phyloP scores from a whole-genome alignment of 1,140 invertebrate genomes.

The Magallana angulata region DNA sequence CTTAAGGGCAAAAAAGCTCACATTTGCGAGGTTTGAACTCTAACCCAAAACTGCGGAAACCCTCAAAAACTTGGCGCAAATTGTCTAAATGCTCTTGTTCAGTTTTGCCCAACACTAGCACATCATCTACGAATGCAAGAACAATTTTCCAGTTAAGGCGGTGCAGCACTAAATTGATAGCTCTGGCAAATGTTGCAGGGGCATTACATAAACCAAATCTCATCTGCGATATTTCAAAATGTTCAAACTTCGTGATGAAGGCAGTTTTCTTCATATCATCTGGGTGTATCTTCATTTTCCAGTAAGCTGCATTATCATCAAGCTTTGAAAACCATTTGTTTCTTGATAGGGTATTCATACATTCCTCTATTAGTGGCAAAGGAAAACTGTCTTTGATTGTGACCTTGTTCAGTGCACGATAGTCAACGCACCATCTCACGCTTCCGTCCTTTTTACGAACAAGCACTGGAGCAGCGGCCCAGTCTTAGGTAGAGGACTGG shows the following conservation, averaged over 20 bases:
- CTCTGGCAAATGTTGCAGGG: neutral
- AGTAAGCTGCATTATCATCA: neutral
- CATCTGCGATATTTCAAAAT: neutral
- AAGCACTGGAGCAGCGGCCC: no score
- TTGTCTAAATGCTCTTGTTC: neutral
- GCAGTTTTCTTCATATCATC: neutral
- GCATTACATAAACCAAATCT: neutral
- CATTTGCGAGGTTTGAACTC: constrained; percentile 37
- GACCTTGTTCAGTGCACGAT: no score
- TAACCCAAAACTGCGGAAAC: neutral
- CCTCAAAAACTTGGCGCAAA: neutral
- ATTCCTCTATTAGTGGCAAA: neutral
- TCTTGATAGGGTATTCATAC: neutral
- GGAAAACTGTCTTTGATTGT: no score
- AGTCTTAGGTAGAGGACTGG: no score
- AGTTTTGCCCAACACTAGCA: neutral
- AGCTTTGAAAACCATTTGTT: neutral
- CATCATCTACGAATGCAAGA: neutral
- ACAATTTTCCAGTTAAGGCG: neutral
- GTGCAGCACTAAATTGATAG: neutral
- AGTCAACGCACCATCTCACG: no score
- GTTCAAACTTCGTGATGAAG: neutral
- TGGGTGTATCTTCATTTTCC: neutral
- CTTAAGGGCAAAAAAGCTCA: neutral
- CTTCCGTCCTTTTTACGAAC: no score